Evolutionary conservation across 2,113 vertebrate genomes (phyloP), one percentile per base, ranked within the genome.

Genomic region (Morone saxatilis): DNA sequence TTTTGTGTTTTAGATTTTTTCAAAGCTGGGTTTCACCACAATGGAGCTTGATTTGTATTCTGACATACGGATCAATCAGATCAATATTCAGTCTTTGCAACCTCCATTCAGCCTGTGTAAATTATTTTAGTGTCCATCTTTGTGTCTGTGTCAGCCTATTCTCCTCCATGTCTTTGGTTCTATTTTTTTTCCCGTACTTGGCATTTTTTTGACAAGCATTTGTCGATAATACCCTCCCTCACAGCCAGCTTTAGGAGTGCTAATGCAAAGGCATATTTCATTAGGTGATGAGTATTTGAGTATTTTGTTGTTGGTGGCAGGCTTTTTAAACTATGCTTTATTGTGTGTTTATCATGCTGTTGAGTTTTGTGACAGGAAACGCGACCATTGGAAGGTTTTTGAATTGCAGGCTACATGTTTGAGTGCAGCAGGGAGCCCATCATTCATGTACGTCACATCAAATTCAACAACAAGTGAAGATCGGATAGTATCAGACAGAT

Each of bases 11-110:
- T 53, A 67, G 25, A 51, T 59, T 86, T 83, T 71, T 3, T 38
- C n/a, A 13, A 38, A 22, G 71, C 41, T 57, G 47, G 17, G 50
- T 76, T 51, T 78, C 62, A 66, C 47, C 67, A 59, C 41, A 71
- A 9, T 71, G 68, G 60, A 54, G 11, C 50, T 73, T 78, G 65
- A 73, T 78, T 76, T 81, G 40, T 47, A 50, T 63, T 75, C 71
- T 76, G 69, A 85, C 50, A 40, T 56, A 8, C 1, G 3, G 60
- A 80, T 90, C 81, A 45, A 75, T 86, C 54, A 59, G 66, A 90
- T 91, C 90, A 88, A 88, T 90, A 72, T 8, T 69, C 19, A 54
- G n/a, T 48, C 69, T 66, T 80, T 79, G 40, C 76, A 31, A 47
- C 70, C 53, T 78, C 31, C 69, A 54, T 71, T 88, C 73, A 86